Base-by-base conservation (phyloP, 2,888 invertebrate genomes). In the Cryptophagus acutangulus region DNA sequence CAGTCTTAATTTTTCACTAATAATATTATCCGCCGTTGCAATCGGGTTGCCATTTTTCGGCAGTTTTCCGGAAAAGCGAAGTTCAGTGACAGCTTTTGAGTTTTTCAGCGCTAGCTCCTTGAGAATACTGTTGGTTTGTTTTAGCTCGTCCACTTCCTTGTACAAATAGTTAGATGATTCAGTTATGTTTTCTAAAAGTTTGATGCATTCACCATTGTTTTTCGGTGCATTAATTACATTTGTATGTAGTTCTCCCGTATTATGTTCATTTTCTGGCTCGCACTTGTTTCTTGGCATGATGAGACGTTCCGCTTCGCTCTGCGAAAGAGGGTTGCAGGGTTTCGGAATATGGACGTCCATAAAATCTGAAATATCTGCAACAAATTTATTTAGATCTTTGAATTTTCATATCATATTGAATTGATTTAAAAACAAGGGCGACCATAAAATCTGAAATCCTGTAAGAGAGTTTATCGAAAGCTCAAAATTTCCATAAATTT, bases 141-240 rank as follows among this genome's bases (percentile, higher is more conserved):
- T 26, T n/a, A 26, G 3, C n/a, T 26, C 26, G 26, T n/a, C 26
- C 26, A 26, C n/a, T 26, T 26, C 10, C 9, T 26, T 3, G 26
- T 26, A 26, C 26, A 26, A 26, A 26, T 26, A 26, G n/a, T n/a
- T 4, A 3, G 12, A n/a, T 4, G 26, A 12, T 26, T 26, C 26
- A 8, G 26, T 26, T 6, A 26, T 12, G 12, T 26, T 26, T 3
- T 3, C 5, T 4, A n/a, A 26, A 4, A 26, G 26, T 3, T 26
- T 13, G 26, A n/a, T n/a, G n/a, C n/a, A n/a, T n/a, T n/a, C n/a
- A n/a, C n/a, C n/a, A n/a, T 13, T 12, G 5, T 26, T 26, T 26
- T 8, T 26, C 20, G 9, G 6, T 13, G 26, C 10, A 6, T 26
- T 3, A 26, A 4, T 26, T n/a, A n/a, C 12, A 4, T n/a, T n/a